phyloP scores from a whole-genome alignment of 2,888 invertebrate genomes.

The Amorpha juglandis region DNA sequence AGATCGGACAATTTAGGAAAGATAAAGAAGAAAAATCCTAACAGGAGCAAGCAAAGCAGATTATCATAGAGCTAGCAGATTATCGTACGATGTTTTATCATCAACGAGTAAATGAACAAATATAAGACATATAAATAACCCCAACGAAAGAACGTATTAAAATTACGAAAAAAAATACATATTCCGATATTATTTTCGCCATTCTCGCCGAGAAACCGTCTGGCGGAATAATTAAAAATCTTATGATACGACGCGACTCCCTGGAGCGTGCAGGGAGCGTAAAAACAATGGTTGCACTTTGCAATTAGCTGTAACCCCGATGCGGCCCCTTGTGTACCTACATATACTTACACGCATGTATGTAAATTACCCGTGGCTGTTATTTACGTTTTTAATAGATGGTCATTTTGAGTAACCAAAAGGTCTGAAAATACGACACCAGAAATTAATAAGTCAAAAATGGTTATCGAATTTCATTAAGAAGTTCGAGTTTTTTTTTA shows the following conservation, averaged over 20 bases:
- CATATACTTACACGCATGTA: conserved; percentile 11
- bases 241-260: conserved; percentile 41
- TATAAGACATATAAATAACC: no score
- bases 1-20: no score
- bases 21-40: no score
- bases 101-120: no score
- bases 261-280: conserved; percentile 55
- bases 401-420: not conserved
- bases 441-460: no score
- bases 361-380: conserved; percentile 14
- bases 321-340: conserved; percentile 36
- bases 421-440: not conserved
- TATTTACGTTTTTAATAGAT: conserved; percentile 3
- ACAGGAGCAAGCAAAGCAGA: no score
- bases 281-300: conserved; percentile 71
- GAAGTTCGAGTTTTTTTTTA: no score
- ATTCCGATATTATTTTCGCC: conserved; percentile 32
- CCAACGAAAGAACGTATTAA: not conserved
- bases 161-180: conserved; percentile 5
- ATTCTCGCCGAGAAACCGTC: conserved; percentile 39
- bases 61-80: no score
- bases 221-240: conserved; percentile 58
- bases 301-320: conserved; percentile 69
- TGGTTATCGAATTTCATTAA: no score
- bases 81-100: no score